Base-by-base conservation (phyloP, 2,113 vertebrate genomes). In the Isurus oxyrinchus region DNA sequence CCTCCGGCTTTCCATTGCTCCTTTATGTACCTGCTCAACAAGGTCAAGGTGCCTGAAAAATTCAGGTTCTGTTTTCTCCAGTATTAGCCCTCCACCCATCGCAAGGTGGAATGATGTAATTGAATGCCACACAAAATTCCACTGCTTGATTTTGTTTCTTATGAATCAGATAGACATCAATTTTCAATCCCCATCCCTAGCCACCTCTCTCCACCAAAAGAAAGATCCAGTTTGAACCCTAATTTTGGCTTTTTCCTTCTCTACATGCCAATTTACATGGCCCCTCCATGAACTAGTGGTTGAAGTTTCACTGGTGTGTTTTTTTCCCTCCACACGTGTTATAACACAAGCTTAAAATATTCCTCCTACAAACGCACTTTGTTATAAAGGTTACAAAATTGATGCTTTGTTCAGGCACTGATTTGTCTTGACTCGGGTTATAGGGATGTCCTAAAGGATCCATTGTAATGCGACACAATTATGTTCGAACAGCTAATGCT, bases 321-420 rank as follows among this genome's bases (percentile, higher is more conserved):
- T 40, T 10, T 14, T 90, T 90, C 57, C 16, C 53, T 55, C 49
- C 10, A 90, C 27, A 57, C 25, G 13, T 35, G 53, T 90, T 55
- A 49, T 44, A 57, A 53, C 49, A 90, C 25, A 57, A 90, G 87
- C 23, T 90, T 90, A 23, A 90, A 55, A 90, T 90, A 27, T 7
- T 55, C 53, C 87, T 10, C 11, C 25, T 25, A 90, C 87, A 90
- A 90, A 27, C 23, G 31, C 86, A 44, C 49, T 88, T 88, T 55
- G 6, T 40, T n/a, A 81, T 90, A 90, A 55, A 90, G 87, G 86
- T 88, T 88, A 27, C 86, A 88, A 88, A 87, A 88, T 53, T 55
- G 87, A 55, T 57, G 53, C 87, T 90, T 90, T 90, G 87, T 90
- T 90, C 49, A 55, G 49, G 57, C 23, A 55, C 53, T 90, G 53